Evolutionary conservation across 2,797 vertebrate species (phyloP), one percentile per base, ranked within the genome.

Genomic region (Loriculus beryllinus): DNA sequence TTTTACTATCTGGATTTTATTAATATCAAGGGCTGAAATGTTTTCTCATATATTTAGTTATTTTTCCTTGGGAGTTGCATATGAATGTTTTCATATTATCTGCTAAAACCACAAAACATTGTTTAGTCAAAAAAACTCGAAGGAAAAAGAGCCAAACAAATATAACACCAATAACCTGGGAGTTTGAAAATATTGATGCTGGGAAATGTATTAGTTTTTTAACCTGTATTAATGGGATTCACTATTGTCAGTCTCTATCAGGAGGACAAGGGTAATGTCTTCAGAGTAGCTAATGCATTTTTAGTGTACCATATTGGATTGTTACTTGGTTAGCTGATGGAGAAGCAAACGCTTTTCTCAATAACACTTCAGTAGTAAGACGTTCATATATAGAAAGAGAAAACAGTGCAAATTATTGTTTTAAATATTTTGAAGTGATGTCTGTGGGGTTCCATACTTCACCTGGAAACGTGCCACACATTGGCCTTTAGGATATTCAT

Each of bases 231-330:
- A 72, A 22, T 18, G 40, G 22, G 13, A 45, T 62, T 79, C 22
- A 22, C 0, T 48, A 39, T 31, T 80, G n/a, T 40, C 42, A 64
- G 1, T 52, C 20, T 82, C 37, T 43, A 16, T 52, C 47, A 62
- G 39, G 20, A 72, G 37, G 54, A 28, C 7, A 43, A 64, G 13
- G 26, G 20, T 28, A 90, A 20, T 26, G 35, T 40, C 35, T 76
- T 86, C 37, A 56, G 22, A 74, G 13, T 20, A 86, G 14, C 25
- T 69, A 12, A 8, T 72, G 26, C 4, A 7, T 65, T 65, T 94
- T 76, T 76, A 33, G 5, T 60, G 1, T 14, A 21, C 6, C 1
- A 0, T 49, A 8, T 35, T 81, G n/a, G 47, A 22, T 75, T 1
- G 1, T 52, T 76, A 25, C 23, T 54, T 48, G n/a, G 25, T 60